phyloP scores from a whole-genome alignment of 2,888 invertebrate species.

The Synanthedon tipuliformis region DNA sequence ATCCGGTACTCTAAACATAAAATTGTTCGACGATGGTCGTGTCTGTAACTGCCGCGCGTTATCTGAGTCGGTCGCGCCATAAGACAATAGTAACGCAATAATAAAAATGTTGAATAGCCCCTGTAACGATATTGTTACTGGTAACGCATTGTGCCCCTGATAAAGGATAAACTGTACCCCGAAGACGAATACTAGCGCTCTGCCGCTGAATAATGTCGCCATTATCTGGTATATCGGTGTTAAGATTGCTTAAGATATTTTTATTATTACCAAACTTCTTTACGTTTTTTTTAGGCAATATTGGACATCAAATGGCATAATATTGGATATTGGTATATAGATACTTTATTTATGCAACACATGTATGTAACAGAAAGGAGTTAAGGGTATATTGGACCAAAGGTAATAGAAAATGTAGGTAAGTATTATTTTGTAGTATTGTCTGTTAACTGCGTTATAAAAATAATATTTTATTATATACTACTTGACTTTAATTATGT shows the following conservation, averaged over 20 bases:
- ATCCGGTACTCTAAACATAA: background rate
- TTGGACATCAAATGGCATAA: no score
- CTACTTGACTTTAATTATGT: no score
- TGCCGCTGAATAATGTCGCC: constrained; percentile 21
- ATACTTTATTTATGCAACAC: no score
- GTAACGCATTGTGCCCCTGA: constrained; percentile 62
- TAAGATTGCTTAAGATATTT: constrained; percentile 7
- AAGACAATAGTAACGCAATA: constrained; percentile 70
- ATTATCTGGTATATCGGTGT: constrained; percentile 9
- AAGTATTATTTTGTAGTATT: no score
- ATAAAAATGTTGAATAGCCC: constrained; percentile 72
- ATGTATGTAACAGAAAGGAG: no score
- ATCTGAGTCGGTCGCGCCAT: constrained; percentile 61
- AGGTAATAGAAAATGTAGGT: no score
- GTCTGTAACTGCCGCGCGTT: constrained; percentile 16
- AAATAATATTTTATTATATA: no score
- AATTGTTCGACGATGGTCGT: background rate
- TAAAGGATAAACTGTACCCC: constrained; percentile 71
- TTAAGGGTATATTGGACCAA: no score
- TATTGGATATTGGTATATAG: no score
- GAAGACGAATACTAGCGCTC: constrained; percentile 35
- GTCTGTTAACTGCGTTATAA: no score
- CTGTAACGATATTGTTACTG: constrained; percentile 63
- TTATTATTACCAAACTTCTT: background rate
- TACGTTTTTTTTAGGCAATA: background rate